Percentiles rank a stretch among this genome's conserved stretches.
These are phyloP conservation scores for Hirtodrosophila alboralis DNA, from an alignment of 2,888 invertebrate species.

Conservation along the genomic window DNA sequence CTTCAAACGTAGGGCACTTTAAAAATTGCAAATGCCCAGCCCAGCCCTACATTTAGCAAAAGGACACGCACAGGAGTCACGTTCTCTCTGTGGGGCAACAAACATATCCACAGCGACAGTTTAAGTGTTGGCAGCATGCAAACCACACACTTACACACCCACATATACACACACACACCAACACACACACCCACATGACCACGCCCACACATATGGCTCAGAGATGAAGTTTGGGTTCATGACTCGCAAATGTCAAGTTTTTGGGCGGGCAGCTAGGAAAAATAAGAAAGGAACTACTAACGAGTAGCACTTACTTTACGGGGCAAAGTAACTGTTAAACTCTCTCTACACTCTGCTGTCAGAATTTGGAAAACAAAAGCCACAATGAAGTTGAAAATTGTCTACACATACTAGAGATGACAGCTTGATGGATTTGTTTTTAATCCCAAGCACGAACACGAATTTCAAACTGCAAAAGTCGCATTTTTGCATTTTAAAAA, in stretches of 20 bases:
- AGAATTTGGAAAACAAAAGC: slow-evolving; percentile 57
- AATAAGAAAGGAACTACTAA: slow-evolving; percentile 24
- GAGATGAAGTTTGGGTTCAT: slow-evolving; percentile 49
- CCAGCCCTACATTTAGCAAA: slow-evolving; percentile 4
- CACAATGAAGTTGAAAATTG: slow-evolving; percentile 41
- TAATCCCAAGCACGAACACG: too few relatives aligned
- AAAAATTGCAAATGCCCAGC: slow-evolving; percentile 40
- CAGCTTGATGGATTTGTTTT: too few relatives aligned
- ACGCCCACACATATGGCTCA: slow-evolving; percentile 32
- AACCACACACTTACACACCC: slow-evolving; percentile 36
- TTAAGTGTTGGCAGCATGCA: slow-evolving; percentile 72
- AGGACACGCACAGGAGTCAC: slow-evolving; percentile 49
- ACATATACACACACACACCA: slow-evolving; percentile 10
- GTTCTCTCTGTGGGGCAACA: slow-evolving; percentile 36
- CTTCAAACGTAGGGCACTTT: slow-evolving; percentile 37
- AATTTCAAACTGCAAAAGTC: too few relatives aligned
- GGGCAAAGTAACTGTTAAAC: slow-evolving; percentile 50
- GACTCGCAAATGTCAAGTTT: slow-evolving; percentile 49
- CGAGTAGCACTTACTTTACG: slow-evolving; percentile 49
- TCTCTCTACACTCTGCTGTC: slow-evolving; percentile 3
- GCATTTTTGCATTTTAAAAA: too few relatives aligned
- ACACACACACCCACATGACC: slow-evolving; percentile 16
- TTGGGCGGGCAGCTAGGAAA: not conserved
- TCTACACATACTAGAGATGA: not conserved
- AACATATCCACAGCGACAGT: slow-evolving; percentile 55